These are phyloP conservation scores for Notiomystis cincta DNA, from an alignment of 2,113 vertebrate species.

Conservation along the genomic window DNA sequence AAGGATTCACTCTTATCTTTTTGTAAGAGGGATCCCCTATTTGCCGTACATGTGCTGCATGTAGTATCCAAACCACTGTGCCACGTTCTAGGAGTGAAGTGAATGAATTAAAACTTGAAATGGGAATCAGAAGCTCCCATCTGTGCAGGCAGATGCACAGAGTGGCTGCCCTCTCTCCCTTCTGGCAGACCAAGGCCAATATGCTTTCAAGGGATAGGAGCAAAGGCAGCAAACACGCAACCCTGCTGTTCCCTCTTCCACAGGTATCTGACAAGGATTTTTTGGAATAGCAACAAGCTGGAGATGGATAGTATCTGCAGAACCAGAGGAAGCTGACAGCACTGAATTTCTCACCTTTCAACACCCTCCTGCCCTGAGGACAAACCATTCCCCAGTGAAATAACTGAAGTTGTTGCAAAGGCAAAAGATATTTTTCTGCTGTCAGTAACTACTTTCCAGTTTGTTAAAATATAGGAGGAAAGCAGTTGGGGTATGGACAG, in stretches of 20 bases:
- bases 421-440: not conserved
- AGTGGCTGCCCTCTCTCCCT: not conserved
- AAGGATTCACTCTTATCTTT: not conserved
- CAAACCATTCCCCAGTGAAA: not conserved
- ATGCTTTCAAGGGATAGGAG: not conserved
- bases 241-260: accelerated
- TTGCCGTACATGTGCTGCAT: accelerated
- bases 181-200: not conserved
- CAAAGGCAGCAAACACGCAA: not conserved
- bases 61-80: not conserved
- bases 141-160: accelerated
- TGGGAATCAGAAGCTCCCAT: not conserved
- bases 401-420: not conserved
- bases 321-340: not conserved
- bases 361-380: accelerated
- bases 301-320: accelerated
- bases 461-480: not conserved
- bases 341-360: not conserved
- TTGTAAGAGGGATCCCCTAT: not conserved
- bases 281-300: not conserved
- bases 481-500: not conserved
- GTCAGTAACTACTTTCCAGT: not conserved
- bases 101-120: not conserved
- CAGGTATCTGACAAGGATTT: not conserved
- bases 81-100: not conserved